Conservation (phyloP, 35 echinoderm and acorn worm genomes). For the Diadema setosum region DNA sequence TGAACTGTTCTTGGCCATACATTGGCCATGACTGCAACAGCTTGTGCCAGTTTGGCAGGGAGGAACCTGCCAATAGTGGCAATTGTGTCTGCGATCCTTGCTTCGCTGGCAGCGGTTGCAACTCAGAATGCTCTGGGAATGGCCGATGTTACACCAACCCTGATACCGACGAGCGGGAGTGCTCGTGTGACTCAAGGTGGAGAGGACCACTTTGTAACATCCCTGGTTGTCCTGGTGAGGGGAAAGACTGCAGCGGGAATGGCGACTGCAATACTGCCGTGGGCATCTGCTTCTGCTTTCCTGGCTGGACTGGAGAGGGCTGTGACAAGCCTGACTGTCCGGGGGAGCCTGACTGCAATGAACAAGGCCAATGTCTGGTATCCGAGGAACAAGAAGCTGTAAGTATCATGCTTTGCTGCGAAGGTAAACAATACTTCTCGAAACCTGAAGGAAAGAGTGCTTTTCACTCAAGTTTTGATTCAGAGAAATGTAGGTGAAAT, state of each 20-base stretch:
- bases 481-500: no score
- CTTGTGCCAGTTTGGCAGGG: constrained; percentile 50
- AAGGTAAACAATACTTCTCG: no score
- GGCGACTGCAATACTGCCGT: constrained; percentile 80
- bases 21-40: constrained; percentile 80
- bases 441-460: no score
- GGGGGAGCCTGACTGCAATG: constrained; percentile 74
- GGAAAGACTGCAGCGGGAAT: constrained; percentile 65
- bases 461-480: no score
- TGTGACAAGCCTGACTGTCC: constrained; percentile 82
- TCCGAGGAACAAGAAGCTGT: no score
- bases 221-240: constrained; percentile 65
- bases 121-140: constrained; percentile 68
- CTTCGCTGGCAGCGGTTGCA: constrained; percentile 74
- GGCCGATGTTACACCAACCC: constrained; percentile 37
- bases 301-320: constrained; percentile 80
- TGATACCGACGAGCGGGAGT: background rate
- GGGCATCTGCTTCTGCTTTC: constrained; percentile 63
- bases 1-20: constrained; percentile 59
- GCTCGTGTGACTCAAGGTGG: constrained; percentile 66
- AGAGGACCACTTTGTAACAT: constrained; percentile 58
- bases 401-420: no score
- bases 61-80: constrained; percentile 78
- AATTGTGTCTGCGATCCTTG: constrained; percentile 71
- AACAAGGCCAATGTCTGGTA: constrained; percentile 6